A percentile compares a stretch with the other conserved stretches of the same genome.
Conservation (phyloP, 1,140 invertebrate species). For the Leptinotarsa texana region DNA sequence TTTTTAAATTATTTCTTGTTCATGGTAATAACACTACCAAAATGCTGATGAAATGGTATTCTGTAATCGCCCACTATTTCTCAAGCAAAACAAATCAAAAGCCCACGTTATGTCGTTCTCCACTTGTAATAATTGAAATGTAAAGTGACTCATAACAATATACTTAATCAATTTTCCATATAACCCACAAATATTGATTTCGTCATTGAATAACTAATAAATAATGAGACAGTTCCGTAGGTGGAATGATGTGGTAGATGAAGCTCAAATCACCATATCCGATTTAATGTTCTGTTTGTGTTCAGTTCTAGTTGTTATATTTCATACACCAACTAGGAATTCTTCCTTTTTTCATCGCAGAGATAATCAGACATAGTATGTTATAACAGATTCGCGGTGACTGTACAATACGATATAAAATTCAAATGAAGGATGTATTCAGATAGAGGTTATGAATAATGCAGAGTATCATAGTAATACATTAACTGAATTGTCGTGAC, state of each 20-base stretch:
- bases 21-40: background rate
- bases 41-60: background rate
- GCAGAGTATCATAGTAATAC: background rate
- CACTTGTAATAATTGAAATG: background rate
- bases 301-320: no score
- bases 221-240: background rate
- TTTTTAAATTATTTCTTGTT: no score
- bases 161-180: background rate
- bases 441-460: background rate
- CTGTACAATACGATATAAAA: no score
- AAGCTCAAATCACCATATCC: background rate
- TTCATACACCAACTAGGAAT: no score
- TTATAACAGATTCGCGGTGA: no score
- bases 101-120: background rate
- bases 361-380: no score
- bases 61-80: background rate
- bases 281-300: no score
- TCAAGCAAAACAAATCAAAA: conserved; percentile 6
- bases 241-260: background rate
- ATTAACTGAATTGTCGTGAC: background rate
- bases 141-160: background rate
- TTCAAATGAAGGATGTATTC: no score
- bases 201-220: background rate
- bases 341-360: no score
- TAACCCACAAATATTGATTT: conserved; percentile 3